Conservation (phyloP, 2,113 vertebrate species). For the Delphinus delphis region DNA sequence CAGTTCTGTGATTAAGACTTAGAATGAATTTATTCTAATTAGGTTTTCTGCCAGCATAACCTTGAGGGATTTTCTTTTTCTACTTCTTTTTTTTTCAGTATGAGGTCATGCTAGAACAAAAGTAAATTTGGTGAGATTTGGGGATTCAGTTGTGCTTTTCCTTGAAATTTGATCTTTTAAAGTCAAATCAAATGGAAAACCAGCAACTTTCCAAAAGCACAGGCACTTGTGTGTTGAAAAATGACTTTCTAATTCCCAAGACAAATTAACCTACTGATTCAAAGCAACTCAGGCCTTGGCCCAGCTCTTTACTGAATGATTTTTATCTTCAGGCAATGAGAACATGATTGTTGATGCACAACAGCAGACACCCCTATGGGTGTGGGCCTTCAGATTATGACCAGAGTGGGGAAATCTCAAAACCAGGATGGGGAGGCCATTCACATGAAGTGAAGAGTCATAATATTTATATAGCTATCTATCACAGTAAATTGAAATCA, state of each 20-base stretch:
- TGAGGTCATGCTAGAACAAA: not conserved
- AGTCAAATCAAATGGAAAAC: conserved; percentile 43
- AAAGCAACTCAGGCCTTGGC: not conserved
- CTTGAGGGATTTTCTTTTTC: not conserved
- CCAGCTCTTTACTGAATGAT: not conserved
- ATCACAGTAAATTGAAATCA: not conserved
- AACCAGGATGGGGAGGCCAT: not conserved
- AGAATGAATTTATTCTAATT: conserved; percentile 21
- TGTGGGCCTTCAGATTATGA: not conserved
- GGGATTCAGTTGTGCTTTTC: conserved; percentile 9
- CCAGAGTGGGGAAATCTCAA: not conserved
- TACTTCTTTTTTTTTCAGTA: not conserved
- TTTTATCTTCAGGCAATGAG: not conserved
- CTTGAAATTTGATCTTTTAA: conserved; percentile 41
- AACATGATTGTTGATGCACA: not conserved
- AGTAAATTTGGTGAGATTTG: not conserved
- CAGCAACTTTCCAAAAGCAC: not conserved
- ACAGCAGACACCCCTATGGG: not conserved
- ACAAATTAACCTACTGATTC: not conserved
- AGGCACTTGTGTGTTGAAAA: not conserved
- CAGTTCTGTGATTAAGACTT: conserved; percentile 21
- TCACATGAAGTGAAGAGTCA: not conserved
- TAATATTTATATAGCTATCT: not conserved
- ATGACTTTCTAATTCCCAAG: not conserved
- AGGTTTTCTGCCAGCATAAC: conserved; percentile 13